Percentiles rank a stretch among this genome's conserved stretches.
phyloP scores from a whole-genome alignment of 2,797 vertebrate genomes.

The Eulemur rubriventer region DNA sequence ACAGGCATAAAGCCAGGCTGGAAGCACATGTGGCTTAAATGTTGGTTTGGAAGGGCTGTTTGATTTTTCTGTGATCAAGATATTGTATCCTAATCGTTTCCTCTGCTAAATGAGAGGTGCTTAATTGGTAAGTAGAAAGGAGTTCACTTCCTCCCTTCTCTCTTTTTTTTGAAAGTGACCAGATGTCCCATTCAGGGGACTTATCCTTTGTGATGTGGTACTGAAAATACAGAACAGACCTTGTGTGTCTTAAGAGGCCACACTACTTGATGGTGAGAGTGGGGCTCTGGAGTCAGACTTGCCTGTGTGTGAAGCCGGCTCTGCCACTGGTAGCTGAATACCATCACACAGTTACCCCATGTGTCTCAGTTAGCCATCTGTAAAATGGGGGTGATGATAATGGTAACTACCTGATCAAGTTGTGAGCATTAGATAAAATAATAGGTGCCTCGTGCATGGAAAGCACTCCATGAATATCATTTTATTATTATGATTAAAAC shows the following conservation, averaged over 20 bases:
- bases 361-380: neutral
- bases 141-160: slow-evolving; percentile 5
- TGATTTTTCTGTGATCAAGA: slow-evolving; percentile 59
- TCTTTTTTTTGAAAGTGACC: slow-evolving; percentile 55
- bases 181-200: slow-evolving; percentile 2
- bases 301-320: neutral
- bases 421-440: neutral
- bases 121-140: neutral
- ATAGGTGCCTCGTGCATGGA: neutral
- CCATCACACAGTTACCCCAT: neutral
- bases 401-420: neutral
- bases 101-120: slow-evolving; percentile 37
- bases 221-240: neutral
- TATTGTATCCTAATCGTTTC: slow-evolving; percentile 53
- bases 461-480: neutral
- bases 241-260: neutral
- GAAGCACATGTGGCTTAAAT: slow-evolving; percentile 17
- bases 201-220: neutral
- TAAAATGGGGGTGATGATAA: neutral
- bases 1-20: neutral
- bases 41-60: slow-evolving; percentile 27
- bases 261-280: neutral
- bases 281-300: neutral
- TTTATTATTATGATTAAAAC: neutral
- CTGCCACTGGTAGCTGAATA: neutral